Conservation (phyloP, 2,113 vertebrate genomes). For the Canis aureus region DNA sequence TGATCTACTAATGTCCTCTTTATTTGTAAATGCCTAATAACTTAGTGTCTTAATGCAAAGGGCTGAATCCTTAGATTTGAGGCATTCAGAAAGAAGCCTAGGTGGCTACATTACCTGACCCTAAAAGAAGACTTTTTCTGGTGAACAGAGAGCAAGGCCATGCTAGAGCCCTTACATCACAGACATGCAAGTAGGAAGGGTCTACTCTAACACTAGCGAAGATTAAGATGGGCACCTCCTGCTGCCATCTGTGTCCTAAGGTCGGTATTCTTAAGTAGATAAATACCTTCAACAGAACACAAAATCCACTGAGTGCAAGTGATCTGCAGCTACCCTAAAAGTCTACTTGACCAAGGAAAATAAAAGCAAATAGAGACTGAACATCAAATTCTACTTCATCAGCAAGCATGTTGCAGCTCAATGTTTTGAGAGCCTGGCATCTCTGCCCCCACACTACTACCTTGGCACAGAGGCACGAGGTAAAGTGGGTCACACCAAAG, state of each 20-base stretch:
- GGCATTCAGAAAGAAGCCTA: neutral
- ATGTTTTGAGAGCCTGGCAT: neutral
- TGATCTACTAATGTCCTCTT: neutral
- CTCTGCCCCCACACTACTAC: neutral
- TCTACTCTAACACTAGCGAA: neutral
- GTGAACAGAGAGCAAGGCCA: too few relatives aligned
- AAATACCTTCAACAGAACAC: neutral
- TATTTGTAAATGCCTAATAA: neutral
- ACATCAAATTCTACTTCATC: neutral
- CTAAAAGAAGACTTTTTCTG: neutral
- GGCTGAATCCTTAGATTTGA: neutral
- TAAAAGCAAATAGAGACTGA: neutral
- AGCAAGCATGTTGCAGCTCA: accelerated
- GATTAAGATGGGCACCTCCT: neutral
- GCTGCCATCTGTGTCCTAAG: neutral
- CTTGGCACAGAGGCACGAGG: neutral
- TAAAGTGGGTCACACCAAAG: neutral
- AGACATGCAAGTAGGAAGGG: neutral
- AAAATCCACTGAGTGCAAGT: neutral
- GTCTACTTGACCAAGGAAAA: neutral
- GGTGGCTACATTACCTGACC: neutral
- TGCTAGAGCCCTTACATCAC: neutral
- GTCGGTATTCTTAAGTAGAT: neutral
- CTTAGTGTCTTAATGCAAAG: neutral
- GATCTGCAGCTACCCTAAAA: neutral